These are phyloP conservation scores for Apis florea DNA, from an alignment of 1,140 invertebrate species.

Conservation along the genomic window DNA sequence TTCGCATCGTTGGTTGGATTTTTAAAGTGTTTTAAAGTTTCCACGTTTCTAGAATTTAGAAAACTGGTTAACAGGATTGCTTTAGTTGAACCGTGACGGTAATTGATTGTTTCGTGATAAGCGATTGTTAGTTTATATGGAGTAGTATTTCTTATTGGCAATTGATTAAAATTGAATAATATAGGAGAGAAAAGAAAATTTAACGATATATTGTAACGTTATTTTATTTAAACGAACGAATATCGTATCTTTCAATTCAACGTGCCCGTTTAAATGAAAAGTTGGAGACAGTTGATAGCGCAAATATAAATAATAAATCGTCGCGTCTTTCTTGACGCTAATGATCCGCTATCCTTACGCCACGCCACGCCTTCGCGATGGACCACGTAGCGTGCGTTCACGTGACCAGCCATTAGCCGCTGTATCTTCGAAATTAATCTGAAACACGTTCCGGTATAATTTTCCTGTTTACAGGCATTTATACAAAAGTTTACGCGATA, in stretches of 20 bases:
- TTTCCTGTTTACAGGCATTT: slow-evolving; percentile 55
- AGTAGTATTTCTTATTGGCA: too few relatives aligned
- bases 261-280: not conserved
- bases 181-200: too few relatives aligned
- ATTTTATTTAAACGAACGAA: too few relatives aligned
- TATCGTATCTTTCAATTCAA: too few relatives aligned
- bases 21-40: too few relatives aligned
- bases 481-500: slow-evolving; percentile 43
- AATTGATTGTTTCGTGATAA: too few relatives aligned
- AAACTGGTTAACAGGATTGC: too few relatives aligned
- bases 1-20: too few relatives aligned
- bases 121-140: too few relatives aligned
- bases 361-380: slow-evolving; percentile 12
- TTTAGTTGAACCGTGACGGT: not conserved
- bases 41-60: too few relatives aligned
- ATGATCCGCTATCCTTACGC: slow-evolving; percentile 29
- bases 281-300: not conserved
- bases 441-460: slow-evolving; percentile 54
- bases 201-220: too few relatives aligned
- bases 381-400: slow-evolving; percentile 17
- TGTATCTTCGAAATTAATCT: slow-evolving; percentile 66
- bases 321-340: slow-evolving; percentile 11
- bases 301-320: not conserved
- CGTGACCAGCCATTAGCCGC: slow-evolving; percentile 54
- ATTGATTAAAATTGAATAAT: too few relatives aligned